These are phyloP conservation scores for Petrocephalus microphthalmus DNA, from an alignment of 2,113 vertebrate species.

Conservation along the genomic window DNA sequence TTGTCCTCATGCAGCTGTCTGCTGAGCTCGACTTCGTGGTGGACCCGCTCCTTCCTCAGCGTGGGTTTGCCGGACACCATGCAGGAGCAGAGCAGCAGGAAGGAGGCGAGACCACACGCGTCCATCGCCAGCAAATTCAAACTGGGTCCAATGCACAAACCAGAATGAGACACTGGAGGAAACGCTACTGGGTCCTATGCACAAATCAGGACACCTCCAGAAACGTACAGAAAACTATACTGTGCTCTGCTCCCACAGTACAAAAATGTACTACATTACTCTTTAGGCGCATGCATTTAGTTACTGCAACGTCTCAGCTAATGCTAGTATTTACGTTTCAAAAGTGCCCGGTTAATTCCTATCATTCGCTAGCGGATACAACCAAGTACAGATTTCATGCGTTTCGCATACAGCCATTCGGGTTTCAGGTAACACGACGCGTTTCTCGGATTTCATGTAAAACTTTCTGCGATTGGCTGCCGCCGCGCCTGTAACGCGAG, in stretches of 20 bases:
- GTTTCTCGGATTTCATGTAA: not conserved
- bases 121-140: slow-evolving; percentile 51
- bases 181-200: not conserved
- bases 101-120: slow-evolving; percentile 39
- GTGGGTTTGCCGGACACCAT: slow-evolving; percentile 71
- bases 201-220: not conserved
- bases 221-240: slow-evolving; percentile 14
- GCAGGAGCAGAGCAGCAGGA: slow-evolving; percentile 47
- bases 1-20: slow-evolving; percentile 69
- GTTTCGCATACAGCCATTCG: slow-evolving; percentile 53
- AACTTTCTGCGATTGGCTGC: slow-evolving; percentile 48
- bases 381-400: slow-evolving; percentile 41
- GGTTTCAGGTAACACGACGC: slow-evolving; percentile 6
- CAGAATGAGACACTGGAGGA: not conserved
- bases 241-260: not conserved
- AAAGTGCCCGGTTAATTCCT: slow-evolving; percentile 37
- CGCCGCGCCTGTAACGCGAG: slow-evolving; percentile 31
- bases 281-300: not conserved
- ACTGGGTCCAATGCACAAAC: not conserved
- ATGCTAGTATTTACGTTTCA: slow-evolving; percentile 30
- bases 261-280: not conserved
- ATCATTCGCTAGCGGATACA: slow-evolving; percentile 27
- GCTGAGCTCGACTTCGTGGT: slow-evolving; percentile 65
- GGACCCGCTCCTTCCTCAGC: slow-evolving; percentile 75
- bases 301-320: not conserved